Evolutionary conservation across 2,113 vertebrate genomes (phyloP).

Genomic region (Rhinoderma darwinii): DNA sequence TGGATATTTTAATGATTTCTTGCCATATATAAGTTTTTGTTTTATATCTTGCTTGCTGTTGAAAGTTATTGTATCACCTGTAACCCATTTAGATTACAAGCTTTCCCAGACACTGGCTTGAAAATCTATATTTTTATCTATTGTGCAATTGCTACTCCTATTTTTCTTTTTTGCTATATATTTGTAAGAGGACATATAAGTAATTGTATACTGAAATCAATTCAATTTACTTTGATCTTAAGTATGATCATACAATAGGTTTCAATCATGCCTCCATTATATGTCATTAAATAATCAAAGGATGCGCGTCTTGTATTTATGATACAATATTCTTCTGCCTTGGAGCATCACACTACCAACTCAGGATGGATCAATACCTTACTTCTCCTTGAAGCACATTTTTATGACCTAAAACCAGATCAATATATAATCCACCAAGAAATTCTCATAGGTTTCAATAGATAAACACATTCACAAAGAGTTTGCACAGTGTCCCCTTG

Average conservation of each 20-base stretch:
- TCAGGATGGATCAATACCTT: slow-evolving; percentile 6
- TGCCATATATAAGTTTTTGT: not conserved
- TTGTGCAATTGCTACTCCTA: not conserved
- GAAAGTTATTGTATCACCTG: not conserved
- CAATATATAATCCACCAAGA: slow-evolving; percentile 31
- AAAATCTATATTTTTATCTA: slow-evolving; percentile 19
- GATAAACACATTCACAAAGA: slow-evolving; percentile 12
- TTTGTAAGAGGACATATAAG: not conserved
- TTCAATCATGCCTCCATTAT: slow-evolving; percentile 17
- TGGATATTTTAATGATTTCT: no score
- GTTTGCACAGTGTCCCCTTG: not conserved
- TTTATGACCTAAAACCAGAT: slow-evolving; percentile 21
- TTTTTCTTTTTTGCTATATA: not conserved
- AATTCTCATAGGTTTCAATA: slow-evolving; percentile 21
- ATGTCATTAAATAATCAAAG: slow-evolving; percentile 29
- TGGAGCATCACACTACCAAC: not conserved
- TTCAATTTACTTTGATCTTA: slow-evolving; percentile 21
- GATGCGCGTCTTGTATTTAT: slow-evolving; percentile 14
- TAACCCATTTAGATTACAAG: not conserved
- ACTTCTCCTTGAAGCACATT: slow-evolving; percentile 15
- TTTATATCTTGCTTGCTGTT: not conserved
- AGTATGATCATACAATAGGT: slow-evolving; percentile 9
- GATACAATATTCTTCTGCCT: not conserved
- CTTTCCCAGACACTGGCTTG: not conserved
- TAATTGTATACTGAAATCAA: slow-evolving; percentile 1